These are phyloP conservation scores for Chaetodon auriga DNA, from an alignment of 2,113 vertebrate genomes.

Conservation along the genomic window DNA sequence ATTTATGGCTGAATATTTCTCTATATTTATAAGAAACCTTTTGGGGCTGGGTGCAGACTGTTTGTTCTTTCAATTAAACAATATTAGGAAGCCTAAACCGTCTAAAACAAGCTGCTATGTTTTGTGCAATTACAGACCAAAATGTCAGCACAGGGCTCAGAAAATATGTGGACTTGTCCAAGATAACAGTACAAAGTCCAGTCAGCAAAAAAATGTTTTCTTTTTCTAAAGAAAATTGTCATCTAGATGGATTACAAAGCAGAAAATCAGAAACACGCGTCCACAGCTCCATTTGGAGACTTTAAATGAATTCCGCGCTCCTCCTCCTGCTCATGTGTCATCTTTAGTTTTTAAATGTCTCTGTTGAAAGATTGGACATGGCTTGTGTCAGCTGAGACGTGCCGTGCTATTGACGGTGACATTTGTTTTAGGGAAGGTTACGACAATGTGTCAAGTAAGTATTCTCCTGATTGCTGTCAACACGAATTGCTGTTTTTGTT, in stretches of 20 bases:
- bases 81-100: neutral
- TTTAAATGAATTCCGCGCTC: conserved; percentile 36
- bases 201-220: neutral
- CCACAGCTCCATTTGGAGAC: conserved; percentile 14
- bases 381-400: conserved; percentile 57
- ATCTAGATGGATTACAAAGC: neutral
- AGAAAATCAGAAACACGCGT: conserved; percentile 20
- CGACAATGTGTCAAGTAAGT: conserved; percentile 72
- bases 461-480: conserved; percentile 77
- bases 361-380: conserved; percentile 55
- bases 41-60: neutral
- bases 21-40: conserved; percentile 18
- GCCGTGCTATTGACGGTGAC: conserved; percentile 65
- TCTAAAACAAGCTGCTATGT: neutral
- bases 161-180: neutral
- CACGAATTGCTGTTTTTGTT: conserved; percentile 69
- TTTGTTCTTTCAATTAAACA: conserved; percentile 17
- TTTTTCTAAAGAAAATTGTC: conserved; percentile 8
- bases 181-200: neutral
- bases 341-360: conserved; percentile 54
- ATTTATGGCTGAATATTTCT: neutral
- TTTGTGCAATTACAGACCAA: neutral
- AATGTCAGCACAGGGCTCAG: neutral
- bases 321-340: conserved; percentile 51
- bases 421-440: conserved; percentile 81